Conservation (phyloP, 1,140 invertebrate species). For the Arctopsyche grandis region DNA sequence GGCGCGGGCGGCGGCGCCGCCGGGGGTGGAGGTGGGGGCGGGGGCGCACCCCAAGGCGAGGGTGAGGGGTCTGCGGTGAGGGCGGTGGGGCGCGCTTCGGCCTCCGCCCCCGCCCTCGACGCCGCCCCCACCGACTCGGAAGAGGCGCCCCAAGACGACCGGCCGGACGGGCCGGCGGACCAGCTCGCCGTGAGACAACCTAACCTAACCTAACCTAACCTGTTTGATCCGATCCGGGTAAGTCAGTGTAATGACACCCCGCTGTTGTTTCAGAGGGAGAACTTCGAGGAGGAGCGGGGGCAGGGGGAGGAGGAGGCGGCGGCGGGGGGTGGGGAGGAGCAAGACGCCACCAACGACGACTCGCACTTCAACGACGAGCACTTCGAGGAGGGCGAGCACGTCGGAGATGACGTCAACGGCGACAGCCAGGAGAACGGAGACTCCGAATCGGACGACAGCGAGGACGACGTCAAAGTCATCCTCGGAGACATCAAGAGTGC, state of each 20-base stretch:
- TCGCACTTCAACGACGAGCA: constrained; percentile 65
- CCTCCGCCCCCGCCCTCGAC: too few relatives aligned
- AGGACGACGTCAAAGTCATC: constrained; percentile 86
- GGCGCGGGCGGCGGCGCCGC: constrained; percentile 20
- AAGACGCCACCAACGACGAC: constrained; percentile 60
- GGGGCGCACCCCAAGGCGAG: background rate
- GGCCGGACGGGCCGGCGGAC: background rate
- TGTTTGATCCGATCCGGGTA: too few relatives aligned
- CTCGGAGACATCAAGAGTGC: constrained; percentile 85
- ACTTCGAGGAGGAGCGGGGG: background rate
- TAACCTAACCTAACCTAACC: background rate
- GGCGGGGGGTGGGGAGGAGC: background rate
- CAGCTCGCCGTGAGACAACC: background rate
- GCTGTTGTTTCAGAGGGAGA: background rate
- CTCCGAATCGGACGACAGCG: constrained; percentile 79
- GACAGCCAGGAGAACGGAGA: constrained; percentile 74
- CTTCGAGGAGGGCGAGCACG: constrained; percentile 63
- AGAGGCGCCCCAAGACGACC: too few relatives aligned
- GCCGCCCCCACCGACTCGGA: constrained; percentile 27
- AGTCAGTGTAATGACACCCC: too few relatives aligned
- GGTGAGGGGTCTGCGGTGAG: constrained; percentile 15
- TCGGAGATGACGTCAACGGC: constrained; percentile 66
- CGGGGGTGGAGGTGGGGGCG: background rate
- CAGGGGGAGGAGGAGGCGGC: background rate
- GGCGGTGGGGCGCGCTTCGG: too few relatives aligned